A percentile compares a stretch with the other conserved stretches of the same genome.
phyloP scores from a whole-genome alignment of 2,113 vertebrate genomes.

The Engraulis encrasicolus region DNA sequence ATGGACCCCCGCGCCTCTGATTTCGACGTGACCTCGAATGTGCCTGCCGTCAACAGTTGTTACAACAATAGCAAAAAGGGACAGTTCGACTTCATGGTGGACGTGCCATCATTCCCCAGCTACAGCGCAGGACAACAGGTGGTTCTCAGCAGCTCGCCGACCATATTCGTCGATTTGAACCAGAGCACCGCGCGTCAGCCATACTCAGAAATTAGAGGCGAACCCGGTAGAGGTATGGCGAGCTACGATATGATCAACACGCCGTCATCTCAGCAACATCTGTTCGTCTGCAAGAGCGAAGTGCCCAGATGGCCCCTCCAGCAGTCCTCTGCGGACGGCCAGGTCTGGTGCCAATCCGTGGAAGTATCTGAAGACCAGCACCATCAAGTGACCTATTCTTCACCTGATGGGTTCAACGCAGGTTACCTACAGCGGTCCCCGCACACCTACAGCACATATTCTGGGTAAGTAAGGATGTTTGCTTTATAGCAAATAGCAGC shows the following conservation, averaged over 20 bases:
- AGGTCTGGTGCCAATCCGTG: conserved; percentile 67
- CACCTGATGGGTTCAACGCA: conserved; percentile 54
- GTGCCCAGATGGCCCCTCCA: conserved; percentile 61
- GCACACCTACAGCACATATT: background rate
- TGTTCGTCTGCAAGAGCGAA: conserved; percentile 63
- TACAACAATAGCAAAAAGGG: conserved; percentile 55
- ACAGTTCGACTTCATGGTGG: conserved; percentile 46
- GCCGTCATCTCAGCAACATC: conserved; percentile 38
- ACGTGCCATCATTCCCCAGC: conserved; percentile 34
- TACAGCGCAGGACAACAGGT: conserved; percentile 25
- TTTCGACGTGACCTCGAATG: conserved; percentile 54
- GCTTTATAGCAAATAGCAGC: background rate
- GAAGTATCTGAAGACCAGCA: conserved; percentile 56
- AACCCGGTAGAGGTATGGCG: conserved; percentile 54
- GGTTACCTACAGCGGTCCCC: background rate
- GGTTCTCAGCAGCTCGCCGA: conserved; percentile 51
- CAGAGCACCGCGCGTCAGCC: conserved; percentile 45
- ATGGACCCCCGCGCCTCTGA: conserved; percentile 52
- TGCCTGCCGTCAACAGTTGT: conserved; percentile 50
- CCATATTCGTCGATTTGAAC: conserved; percentile 60
- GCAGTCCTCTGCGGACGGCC: conserved; percentile 48
- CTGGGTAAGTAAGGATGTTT: background rate
- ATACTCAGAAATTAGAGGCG: conserved; percentile 48
- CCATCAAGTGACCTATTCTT: conserved; percentile 45
- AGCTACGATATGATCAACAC: conserved; percentile 51